These are phyloP conservation scores for Chaetops frenatus DNA, from an alignment of 2,113 vertebrate genomes.

Conservation along the genomic window DNA sequence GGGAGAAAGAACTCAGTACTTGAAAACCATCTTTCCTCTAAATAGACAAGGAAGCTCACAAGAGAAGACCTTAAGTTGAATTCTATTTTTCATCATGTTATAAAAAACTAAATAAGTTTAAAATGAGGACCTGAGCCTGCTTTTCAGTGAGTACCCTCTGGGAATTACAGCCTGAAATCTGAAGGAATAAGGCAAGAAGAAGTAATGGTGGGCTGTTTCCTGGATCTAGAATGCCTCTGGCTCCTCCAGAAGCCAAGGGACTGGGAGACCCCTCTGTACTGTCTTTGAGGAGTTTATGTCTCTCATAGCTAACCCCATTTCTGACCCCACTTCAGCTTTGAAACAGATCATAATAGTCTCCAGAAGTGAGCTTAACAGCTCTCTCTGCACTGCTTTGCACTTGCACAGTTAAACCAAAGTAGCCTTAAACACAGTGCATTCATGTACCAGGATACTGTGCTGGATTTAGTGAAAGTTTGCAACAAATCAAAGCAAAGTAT, in stretches of 20 bases:
- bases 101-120: neutral
- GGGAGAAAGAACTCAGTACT: neutral
- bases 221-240: neutral
- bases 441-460: slow-evolving; percentile 19
- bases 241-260: neutral
- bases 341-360: neutral
- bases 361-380: neutral
- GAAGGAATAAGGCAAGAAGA: neutral
- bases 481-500: slow-evolving; percentile 20
- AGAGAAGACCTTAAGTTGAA: neutral
- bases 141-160: neutral
- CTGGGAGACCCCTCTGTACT: neutral
- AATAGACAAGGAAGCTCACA: neutral
- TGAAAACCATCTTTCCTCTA: neutral
- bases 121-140: neutral
- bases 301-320: neutral
- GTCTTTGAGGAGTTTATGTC: neutral
- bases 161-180: neutral
- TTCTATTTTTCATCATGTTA: neutral
- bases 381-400: neutral
- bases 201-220: neutral
- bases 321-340: neutral
- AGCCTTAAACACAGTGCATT: neutral
- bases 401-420: neutral
- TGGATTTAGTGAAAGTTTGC: slow-evolving; percentile 14